Evolutionary conservation across 2,113 vertebrate species (phyloP).

Genomic region (Martes martes): DNA sequence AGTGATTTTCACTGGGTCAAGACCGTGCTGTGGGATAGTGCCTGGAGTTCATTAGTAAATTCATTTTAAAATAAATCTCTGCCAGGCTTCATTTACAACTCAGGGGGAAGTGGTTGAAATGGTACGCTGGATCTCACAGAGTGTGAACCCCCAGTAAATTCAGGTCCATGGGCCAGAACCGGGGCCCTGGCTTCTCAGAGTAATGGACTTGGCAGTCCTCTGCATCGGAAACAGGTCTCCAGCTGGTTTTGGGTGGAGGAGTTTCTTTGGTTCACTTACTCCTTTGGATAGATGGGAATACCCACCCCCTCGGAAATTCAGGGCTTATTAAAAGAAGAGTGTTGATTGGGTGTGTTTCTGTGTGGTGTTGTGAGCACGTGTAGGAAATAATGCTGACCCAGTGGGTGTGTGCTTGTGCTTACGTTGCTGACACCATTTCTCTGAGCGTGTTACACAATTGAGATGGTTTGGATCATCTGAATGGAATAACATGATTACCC

Average conservation of each 20-base stretch:
- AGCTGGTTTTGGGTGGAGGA: neutral
- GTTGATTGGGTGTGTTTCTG: neutral
- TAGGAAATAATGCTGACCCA: neutral
- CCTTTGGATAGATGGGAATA: neutral
- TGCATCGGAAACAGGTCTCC: neutral
- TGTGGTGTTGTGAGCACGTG: neutral
- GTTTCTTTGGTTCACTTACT: neutral
- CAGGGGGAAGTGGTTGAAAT: neutral
- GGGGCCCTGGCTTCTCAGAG: neutral
- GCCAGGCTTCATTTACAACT: neutral
- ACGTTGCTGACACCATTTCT: constrained; percentile 67
- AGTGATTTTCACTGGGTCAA: neutral
- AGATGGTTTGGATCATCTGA: constrained; percentile 50
- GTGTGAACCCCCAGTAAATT: neutral
- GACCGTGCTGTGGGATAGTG: neutral
- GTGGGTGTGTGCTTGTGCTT: neutral
- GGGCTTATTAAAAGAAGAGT: neutral
- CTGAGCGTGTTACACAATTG: constrained; percentile 12
- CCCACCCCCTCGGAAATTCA: neutral
- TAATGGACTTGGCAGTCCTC: neutral
- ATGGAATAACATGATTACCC: constrained; percentile 66
- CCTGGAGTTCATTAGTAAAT: neutral
- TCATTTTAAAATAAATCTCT: neutral
- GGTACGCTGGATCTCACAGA: neutral
- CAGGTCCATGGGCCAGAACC: neutral